Evolutionary conservation across 2,888 invertebrate genomes (phyloP), one percentile per base, ranked within the genome.

Genomic region (Ornithoptera alexandrae): DNA sequence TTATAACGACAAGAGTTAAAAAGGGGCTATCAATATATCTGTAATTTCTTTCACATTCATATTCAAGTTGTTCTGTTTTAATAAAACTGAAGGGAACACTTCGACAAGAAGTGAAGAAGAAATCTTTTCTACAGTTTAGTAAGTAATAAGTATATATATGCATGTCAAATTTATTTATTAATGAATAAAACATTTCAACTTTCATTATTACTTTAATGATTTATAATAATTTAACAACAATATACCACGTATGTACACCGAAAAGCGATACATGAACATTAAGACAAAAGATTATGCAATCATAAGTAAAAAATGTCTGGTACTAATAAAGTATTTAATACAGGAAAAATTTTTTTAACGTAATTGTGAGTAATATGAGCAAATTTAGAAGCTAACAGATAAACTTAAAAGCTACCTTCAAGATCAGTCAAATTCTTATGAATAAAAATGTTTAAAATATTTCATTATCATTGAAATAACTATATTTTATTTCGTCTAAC

Each of bases 341-440:
- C n/a, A 2, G 12, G n/a, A 15, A 58, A 58, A 0, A 12, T n/a
- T 15, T 24, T 57, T 20, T 12, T 12, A 15, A 58, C 72, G 70
- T 63, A 46, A 58, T 12, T 20, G 58, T 46, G 20, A 30, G 30
- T 18, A 75, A 75, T 79, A 74, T 77, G 75, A 69, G 67, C 76
- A 79, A 79, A 75, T 56, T 65, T 18, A 1, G n/a, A 65, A 60
- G 65, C 57, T 20, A 60, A 42, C 17, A 60, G n/a, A 24, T 20
- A 68, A 53, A 24, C 39, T 22, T 56, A 24, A 77, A 72, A 78
- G 77, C 84, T 86, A 85, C 73, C 75, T 78, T 81, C 83, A 86
- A 87, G 85, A 85, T 87, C 86, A 87, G 87, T 87, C 85, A 79
- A 81, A 76, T 75, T 72, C 70, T 75, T 71, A 75, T 65, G 61